Conservation (phyloP, 2,113 vertebrate genomes). For the Bos javanicus region DNA sequence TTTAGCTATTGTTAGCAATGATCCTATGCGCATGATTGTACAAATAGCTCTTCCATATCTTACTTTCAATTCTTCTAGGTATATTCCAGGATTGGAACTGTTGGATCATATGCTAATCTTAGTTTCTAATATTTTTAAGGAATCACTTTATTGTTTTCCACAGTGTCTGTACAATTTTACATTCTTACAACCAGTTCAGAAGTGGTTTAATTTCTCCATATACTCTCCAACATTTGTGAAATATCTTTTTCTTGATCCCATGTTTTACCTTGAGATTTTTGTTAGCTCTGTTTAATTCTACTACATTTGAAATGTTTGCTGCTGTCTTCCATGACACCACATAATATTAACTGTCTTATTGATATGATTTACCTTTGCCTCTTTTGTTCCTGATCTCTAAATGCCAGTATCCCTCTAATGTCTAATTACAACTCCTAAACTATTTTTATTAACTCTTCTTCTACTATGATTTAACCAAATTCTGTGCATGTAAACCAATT, state of each 20-base stretch:
- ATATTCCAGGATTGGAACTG: neutral
- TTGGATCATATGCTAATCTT: neutral
- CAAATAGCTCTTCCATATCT: neutral
- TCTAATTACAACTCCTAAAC: neutral
- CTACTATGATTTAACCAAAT: neutral
- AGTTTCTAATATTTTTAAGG: neutral
- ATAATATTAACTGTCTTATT: neutral
- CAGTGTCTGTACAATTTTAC: neutral
- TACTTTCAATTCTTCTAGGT: neutral
- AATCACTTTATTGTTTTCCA: neutral
- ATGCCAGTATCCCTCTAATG: neutral
- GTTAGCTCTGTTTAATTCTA: neutral
- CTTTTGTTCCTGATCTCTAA: neutral
- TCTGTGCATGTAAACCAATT: neutral
- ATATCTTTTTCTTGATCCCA: neutral
- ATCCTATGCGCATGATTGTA: neutral
- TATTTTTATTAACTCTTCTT: conserved; percentile 3
- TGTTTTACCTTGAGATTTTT: neutral
- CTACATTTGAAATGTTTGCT: neutral
- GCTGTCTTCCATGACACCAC: neutral
- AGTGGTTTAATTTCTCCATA: neutral
- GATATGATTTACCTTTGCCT: neutral
- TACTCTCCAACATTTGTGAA: neutral
- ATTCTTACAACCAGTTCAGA: neutral
- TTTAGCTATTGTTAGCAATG: neutral